These are phyloP conservation scores for Cydia fagiglandana DNA, from an alignment of 1,140 invertebrate genomes.

Conservation along the genomic window DNA sequence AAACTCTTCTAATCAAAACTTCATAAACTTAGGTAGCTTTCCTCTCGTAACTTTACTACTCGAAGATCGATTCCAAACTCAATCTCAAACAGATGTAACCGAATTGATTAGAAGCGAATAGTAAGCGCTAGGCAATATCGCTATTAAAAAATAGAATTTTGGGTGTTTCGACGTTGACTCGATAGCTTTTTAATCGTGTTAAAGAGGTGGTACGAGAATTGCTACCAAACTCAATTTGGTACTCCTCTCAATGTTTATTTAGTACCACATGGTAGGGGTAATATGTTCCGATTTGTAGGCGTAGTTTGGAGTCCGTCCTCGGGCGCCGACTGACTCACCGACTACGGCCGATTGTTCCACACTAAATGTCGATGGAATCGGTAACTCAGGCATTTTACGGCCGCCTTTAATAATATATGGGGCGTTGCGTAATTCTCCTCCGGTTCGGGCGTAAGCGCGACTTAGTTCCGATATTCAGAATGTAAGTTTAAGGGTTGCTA, in stretches of 20 bases:
- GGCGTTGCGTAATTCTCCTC: constrained; percentile 64
- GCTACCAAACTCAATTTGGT: constrained; percentile 11
- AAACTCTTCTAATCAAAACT: constrained; percentile 63
- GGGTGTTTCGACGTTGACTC: no score
- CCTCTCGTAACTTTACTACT: constrained; percentile 33
- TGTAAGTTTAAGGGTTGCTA: constrained; percentile 37
- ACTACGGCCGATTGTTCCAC: constrained; percentile 64
- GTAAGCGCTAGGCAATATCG: no score
- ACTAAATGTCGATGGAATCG: constrained; percentile 70
- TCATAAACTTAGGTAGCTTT: constrained; percentile 50
- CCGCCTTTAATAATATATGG: constrained; percentile 69
- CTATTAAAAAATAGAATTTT: no score
- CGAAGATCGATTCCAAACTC: constrained; percentile 7
- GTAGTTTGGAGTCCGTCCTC: constrained; percentile 58
- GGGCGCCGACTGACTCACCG: constrained; percentile 68
- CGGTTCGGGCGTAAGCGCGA: constrained; percentile 52
- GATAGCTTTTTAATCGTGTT: neutral
- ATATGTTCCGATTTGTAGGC: constrained; percentile 61
- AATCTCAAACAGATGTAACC: neutral
- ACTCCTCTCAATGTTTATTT: constrained; percentile 36
- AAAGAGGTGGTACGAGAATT: neutral
- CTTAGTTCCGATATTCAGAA: constrained; percentile 49
- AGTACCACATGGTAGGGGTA: constrained; percentile 54
- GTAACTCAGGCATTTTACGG: constrained; percentile 72
- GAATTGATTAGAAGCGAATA: neutral